These are phyloP conservation scores for Cryptoprocta ferox DNA, from an alignment of 2,797 vertebrate species.

Conservation along the genomic window DNA sequence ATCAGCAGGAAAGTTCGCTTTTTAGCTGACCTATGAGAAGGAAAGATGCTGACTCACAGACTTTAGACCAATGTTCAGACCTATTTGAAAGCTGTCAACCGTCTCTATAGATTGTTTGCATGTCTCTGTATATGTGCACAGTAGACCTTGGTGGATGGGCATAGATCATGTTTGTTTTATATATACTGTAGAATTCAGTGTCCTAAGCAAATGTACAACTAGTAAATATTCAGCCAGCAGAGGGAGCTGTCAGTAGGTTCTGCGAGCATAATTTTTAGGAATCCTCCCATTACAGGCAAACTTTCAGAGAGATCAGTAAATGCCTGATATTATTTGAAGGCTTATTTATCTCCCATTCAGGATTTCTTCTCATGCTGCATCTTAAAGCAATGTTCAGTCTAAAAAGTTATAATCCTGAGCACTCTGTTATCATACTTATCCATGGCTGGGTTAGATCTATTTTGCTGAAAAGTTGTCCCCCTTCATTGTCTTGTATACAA, in stretches of 20 bases:
- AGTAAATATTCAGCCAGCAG: conserved; percentile 37
- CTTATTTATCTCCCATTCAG: background rate
- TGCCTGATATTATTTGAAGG: background rate
- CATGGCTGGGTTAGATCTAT: background rate
- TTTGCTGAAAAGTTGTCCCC: background rate
- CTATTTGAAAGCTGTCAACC: conserved; percentile 5
- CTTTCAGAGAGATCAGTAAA: background rate
- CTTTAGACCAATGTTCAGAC: background rate
- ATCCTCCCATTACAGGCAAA: background rate
- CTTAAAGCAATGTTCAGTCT: background rate
- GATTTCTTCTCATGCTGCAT: background rate
- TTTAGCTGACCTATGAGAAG: conserved; percentile 52
- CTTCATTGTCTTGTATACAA: background rate
- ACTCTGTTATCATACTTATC: background rate
- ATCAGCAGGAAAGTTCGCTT: conserved; percentile 62
- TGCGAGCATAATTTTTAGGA: background rate
- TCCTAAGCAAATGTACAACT: background rate
- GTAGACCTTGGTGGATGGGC: background rate
- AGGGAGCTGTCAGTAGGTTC: background rate
- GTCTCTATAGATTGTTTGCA: background rate
- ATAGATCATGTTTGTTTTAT: background rate
- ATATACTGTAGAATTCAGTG: background rate
- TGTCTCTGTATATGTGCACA: background rate
- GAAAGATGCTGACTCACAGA: conserved; percentile 40
- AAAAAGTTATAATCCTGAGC: background rate